Percentiles rank a stretch among this genome's conserved stretches.
phyloP scores from a whole-genome alignment of 2,797 vertebrate species.

The Hydrocynus forskahlii region DNA sequence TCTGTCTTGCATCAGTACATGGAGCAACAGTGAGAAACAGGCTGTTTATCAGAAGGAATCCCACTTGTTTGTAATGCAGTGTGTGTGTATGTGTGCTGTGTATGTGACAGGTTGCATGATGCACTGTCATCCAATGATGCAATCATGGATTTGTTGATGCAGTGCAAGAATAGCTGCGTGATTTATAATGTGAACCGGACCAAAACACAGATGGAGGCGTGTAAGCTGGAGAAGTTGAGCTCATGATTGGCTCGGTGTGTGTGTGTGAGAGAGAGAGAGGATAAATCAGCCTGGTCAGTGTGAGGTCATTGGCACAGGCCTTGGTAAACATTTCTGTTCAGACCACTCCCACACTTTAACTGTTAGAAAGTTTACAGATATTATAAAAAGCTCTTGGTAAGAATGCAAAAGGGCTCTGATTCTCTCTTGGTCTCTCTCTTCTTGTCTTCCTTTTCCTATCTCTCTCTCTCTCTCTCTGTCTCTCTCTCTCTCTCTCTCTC shows the following conservation, averaged over 20 bases:
- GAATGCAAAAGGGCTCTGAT: background rate
- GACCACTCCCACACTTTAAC: constrained; percentile 21
- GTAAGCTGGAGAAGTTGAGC: constrained; percentile 30
- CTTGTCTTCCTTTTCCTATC: too few species aligned
- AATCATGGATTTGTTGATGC: constrained; percentile 6
- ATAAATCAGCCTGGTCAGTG: constrained; percentile 29
- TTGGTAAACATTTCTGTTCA: constrained; percentile 41
- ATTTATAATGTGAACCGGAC: constrained; percentile 6
- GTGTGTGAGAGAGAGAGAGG: constrained; percentile 8
- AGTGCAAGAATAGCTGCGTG: constrained; percentile 8
- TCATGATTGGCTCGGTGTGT: constrained; percentile 36
- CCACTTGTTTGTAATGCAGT: background rate
- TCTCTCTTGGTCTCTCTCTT: background rate
- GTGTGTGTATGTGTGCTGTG: constrained; percentile 2
- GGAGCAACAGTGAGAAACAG: background rate
- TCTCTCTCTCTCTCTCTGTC: too few species aligned
- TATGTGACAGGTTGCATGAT: background rate
- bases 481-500: too few species aligned
- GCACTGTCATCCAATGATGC: constrained; percentile 1
- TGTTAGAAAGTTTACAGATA: constrained; percentile 28
- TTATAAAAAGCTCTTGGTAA: constrained; percentile 6
- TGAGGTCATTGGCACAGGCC: constrained; percentile 47
- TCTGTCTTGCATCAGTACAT: constrained; percentile 23
- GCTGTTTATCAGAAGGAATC: background rate
- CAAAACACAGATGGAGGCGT: constrained; percentile 8